Conservation (phyloP, 2,113 vertebrate species). For the Pangasianodon gigas region DNA sequence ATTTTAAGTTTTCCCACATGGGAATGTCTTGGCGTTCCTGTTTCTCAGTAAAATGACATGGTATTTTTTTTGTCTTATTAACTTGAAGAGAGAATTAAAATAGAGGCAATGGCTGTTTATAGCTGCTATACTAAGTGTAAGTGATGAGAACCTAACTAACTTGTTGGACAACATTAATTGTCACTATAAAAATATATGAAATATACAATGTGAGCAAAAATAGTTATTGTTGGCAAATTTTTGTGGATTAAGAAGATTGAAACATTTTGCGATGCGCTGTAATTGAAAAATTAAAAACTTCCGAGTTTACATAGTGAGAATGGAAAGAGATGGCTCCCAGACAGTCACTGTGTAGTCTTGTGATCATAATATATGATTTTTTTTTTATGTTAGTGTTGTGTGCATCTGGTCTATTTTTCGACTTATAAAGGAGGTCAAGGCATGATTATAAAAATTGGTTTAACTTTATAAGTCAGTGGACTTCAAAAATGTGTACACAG, state of each 20-base stretch:
- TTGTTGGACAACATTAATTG: neutral
- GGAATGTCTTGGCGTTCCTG: neutral
- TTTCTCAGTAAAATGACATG: neutral
- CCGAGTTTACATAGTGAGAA: slow-evolving; percentile 28
- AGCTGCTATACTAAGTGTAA: neutral
- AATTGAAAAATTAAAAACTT: neutral
- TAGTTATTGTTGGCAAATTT: neutral
- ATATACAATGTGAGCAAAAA: neutral
- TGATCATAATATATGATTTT: slow-evolving; percentile 57
- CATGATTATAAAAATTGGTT: slow-evolving; percentile 38
- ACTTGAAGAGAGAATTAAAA: neutral
- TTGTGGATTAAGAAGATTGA: neutral
- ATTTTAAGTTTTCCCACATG: neutral
- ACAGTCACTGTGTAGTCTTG: slow-evolving; percentile 62
- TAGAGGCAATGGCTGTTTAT: neutral
- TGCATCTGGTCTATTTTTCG: slow-evolving; percentile 50
- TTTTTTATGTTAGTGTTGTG: slow-evolving; percentile 54
- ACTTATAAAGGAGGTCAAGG: slow-evolving; percentile 47
- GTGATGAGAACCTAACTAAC: neutral
- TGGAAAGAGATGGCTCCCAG: slow-evolving; percentile 68
- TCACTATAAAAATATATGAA: neutral
- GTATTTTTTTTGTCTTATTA: neutral
- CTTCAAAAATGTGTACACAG: neutral
- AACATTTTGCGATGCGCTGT: neutral
- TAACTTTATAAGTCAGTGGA: neutral